Conservation (phyloP, 2,113 vertebrate genomes). For the Platysternon megacephalum region DNA sequence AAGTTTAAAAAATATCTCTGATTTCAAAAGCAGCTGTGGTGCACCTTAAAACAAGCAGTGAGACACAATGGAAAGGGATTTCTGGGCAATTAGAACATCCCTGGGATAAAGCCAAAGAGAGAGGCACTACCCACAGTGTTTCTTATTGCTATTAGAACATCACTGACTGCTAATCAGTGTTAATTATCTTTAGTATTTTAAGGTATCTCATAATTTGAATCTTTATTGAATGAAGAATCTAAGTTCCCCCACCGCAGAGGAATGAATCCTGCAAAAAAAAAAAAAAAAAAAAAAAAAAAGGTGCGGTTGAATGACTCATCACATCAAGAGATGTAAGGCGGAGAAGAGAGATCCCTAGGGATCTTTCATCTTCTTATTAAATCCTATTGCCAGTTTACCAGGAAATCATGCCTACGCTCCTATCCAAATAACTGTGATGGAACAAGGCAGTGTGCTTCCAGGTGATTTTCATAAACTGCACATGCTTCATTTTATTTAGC, state of each 20-base stretch:
- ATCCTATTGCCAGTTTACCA: background rate
- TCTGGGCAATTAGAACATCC: background rate
- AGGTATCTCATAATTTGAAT: background rate
- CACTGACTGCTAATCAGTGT: background rate
- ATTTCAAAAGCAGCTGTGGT: background rate
- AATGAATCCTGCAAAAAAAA: background rate
- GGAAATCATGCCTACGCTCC: background rate
- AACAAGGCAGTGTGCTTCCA: background rate
- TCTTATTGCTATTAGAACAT: background rate
- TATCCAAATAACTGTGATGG: background rate
- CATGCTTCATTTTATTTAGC: background rate
- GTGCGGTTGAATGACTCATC: background rate
- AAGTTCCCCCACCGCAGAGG: rapidly evolving
- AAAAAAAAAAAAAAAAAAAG: too few species aligned
- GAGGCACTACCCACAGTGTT: background rate
- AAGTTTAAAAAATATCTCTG: background rate
- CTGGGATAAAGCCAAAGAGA: background rate
- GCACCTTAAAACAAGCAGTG: background rate
- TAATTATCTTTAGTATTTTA: background rate
- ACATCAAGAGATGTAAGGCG: rapidly evolving
- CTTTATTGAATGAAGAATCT: background rate
- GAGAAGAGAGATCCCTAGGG: background rate
- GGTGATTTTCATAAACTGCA: background rate
- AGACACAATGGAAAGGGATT: constrained; percentile 4
- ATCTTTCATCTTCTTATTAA: background rate